Evolutionary conservation across 2,113 vertebrate genomes (phyloP).

Genomic region (Dicrurus megarhynchus): DNA sequence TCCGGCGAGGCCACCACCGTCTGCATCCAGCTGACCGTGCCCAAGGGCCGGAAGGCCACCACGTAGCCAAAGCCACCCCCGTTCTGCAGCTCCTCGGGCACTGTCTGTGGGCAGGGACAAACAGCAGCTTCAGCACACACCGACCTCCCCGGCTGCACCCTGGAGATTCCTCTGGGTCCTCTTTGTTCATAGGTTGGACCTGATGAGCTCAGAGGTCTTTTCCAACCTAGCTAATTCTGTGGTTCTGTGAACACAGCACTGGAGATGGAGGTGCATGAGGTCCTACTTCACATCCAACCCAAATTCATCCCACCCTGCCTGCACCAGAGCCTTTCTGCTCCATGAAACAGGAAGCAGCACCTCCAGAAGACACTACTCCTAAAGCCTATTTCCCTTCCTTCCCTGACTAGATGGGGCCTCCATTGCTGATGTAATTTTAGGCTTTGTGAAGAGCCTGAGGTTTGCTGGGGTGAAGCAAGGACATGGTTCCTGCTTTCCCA

Average conservation of each 20-base stretch:
- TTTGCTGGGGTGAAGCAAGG: neutral
- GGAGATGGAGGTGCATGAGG: neutral
- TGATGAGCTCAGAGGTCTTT: neutral
- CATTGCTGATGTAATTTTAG: neutral
- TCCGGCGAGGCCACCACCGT: slow-evolving; percentile 91
- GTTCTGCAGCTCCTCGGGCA: slow-evolving; percentile 95
- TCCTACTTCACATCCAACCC: neutral
- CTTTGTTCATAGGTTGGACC: neutral
- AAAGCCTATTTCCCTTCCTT: neutral
- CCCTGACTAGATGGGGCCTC: neutral
- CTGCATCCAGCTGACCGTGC: slow-evolving; percentile 93
- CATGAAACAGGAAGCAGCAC: neutral
- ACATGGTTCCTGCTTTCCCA: neutral
- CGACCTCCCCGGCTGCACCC: fast-evolving
- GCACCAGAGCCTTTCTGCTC: neutral
- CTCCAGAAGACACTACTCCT: neutral
- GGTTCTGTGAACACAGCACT: neutral
- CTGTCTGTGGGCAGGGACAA: slow-evolving; percentile 75
- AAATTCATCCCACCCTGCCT: neutral
- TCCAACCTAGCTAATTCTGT: neutral
- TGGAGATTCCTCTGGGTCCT: neutral
- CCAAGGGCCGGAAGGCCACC: slow-evolving; percentile 90
- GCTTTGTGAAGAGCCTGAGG: neutral
- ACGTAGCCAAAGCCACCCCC: slow-evolving; percentile 96
- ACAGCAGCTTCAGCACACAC: fast-evolving